Evolutionary conservation across 2,113 vertebrate genomes (phyloP).

Genomic region (Brienomyrus brachyistius): DNA sequence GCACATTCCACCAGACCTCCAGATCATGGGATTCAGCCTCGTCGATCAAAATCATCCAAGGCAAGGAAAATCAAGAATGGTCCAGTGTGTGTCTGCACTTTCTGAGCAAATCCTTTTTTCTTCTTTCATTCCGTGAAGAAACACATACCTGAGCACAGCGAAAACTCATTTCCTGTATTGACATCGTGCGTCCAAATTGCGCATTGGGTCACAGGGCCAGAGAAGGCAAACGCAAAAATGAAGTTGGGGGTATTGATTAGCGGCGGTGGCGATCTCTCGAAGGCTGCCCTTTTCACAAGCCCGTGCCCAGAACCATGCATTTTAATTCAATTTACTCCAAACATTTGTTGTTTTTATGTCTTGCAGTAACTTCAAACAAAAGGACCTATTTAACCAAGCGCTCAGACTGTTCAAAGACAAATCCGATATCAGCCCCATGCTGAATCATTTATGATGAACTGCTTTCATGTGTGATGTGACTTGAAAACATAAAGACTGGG

Average conservation of each 20-base stretch:
- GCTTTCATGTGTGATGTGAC: constrained; percentile 13
- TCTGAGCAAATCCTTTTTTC: not conserved
- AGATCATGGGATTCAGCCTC: not conserved
- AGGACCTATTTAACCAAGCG: constrained; percentile 11
- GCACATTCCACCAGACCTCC: not conserved
- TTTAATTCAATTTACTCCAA: constrained; percentile 1
- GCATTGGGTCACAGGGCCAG: not conserved
- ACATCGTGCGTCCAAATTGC: not conserved
- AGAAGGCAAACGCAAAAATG: not conserved
- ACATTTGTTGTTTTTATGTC: not conserved
- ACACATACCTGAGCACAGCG: not conserved
- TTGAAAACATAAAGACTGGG: constrained; percentile 1
- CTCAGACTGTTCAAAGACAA: constrained; percentile 17
- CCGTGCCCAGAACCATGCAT: not conserved
- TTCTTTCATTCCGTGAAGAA: not conserved
- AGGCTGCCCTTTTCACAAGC: not conserved
- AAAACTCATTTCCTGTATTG: not conserved
- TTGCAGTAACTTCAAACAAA: constrained; percentile 12
- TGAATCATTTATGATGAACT: constrained; percentile 18
- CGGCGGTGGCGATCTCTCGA: not conserved
- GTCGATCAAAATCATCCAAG: not conserved
- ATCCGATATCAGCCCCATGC: not conserved
- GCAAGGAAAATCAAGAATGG: not conserved
- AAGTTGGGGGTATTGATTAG: not conserved
- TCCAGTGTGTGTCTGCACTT: not conserved